phyloP scores from a whole-genome alignment of 1,140 invertebrate species.

The Drosophila persimilis region DNA sequence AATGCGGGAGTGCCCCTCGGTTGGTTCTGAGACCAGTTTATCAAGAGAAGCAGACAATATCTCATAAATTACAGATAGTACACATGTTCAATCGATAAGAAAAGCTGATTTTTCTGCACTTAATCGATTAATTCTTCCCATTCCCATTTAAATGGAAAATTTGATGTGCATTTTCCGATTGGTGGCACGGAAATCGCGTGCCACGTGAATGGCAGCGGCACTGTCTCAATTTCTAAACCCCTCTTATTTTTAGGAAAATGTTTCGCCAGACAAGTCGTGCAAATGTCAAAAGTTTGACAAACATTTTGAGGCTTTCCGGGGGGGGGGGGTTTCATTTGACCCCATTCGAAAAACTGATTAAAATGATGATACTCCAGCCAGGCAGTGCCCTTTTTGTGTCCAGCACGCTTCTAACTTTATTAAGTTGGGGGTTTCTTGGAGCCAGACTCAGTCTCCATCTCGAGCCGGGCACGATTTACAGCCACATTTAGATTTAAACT shows the following conservation, averaged over 20 bases:
- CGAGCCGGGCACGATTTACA: slow-evolving; percentile 52
- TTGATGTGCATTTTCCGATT: background rate
- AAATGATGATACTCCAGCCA: slow-evolving; percentile 27
- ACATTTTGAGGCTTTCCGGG: slow-evolving; percentile 18
- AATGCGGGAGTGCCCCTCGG: too few species aligned
- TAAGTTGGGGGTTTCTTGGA: slow-evolving; percentile 8
- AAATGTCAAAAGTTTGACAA: slow-evolving; percentile 72
- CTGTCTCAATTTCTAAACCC: slow-evolving; percentile 38
- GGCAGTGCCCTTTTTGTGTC: slow-evolving; percentile 23
- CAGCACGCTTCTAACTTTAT: slow-evolving; percentile 47
- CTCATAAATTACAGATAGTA: too few species aligned
- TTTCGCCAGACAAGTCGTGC: slow-evolving; percentile 38
- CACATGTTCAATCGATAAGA: too few species aligned
- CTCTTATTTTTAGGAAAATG: slow-evolving; percentile 21
- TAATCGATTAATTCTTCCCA: background rate
- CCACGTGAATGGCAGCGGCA: slow-evolving; percentile 41
- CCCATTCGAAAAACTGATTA: slow-evolving; percentile 47
- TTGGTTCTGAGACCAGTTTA: too few species aligned
- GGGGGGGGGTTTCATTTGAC: slow-evolving; percentile 1
- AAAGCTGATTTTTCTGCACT: background rate
- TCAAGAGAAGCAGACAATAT: too few species aligned
- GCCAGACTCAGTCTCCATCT: background rate
- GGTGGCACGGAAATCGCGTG: slow-evolving; percentile 48
- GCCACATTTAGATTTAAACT: slow-evolving; percentile 69
- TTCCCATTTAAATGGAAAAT: background rate